Conservation (phyloP, 2,113 vertebrate species). For the Bufo gargarizans region DNA sequence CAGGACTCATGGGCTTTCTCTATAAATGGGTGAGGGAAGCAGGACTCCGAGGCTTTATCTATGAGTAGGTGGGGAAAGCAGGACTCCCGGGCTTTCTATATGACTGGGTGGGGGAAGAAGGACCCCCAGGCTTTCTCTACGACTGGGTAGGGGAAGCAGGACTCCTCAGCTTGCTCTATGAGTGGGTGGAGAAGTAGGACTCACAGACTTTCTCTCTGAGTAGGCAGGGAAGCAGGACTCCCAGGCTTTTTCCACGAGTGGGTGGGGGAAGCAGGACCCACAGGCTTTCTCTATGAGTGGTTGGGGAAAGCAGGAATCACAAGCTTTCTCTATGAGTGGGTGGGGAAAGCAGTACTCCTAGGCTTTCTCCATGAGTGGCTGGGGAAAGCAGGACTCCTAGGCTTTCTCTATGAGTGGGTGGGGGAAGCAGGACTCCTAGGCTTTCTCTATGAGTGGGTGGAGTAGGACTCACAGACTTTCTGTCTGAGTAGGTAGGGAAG, state of each 20-base stretch:
- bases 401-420: neutral
- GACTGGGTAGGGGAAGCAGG: neutral
- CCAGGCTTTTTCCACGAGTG: neutral
- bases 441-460: too few species aligned
- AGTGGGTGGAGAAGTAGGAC: neutral
- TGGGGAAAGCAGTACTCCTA: too few species aligned
- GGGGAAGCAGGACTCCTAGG: too few species aligned
- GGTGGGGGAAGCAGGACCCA: neutral
- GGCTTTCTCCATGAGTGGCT: too few species aligned
- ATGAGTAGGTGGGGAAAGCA: neutral
- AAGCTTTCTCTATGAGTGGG: neutral
- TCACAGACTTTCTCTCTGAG: neutral
- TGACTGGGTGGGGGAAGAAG: neutral
- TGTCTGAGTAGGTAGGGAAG: neutral
- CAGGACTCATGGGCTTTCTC: neutral
- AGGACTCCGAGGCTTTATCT: neutral
- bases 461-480: neutral
- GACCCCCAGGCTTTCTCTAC: neutral
- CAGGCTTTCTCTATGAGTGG: neutral
- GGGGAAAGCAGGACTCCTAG: neutral
- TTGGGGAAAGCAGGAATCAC: neutral
- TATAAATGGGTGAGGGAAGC: neutral
- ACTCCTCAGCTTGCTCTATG: neutral
- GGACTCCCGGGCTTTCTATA: too few species aligned
- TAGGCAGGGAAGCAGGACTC: neutral